Conservation (phyloP, 2,797 vertebrate genomes). For the Salarias fasciatus region DNA sequence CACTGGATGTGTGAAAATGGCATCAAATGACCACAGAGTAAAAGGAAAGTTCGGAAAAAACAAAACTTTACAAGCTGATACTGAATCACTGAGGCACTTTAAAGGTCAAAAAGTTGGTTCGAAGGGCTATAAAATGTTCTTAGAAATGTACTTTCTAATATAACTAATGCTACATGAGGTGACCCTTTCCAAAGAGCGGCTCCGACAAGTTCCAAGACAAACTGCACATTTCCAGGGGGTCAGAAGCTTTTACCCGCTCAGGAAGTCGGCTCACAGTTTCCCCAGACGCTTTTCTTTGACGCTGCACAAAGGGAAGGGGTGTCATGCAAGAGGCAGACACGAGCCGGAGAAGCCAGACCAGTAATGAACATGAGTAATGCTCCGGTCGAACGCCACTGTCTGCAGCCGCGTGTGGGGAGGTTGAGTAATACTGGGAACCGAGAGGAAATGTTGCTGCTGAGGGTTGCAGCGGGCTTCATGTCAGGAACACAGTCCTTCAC, state of each 20-base stretch:
- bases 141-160: too few relatives aligned
- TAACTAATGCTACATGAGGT: neutral
- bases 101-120: too few relatives aligned
- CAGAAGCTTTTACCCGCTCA: conserved; percentile 24
- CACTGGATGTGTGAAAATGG: too few relatives aligned
- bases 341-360: conserved; percentile 40
- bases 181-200: neutral
- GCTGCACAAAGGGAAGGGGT: conserved; percentile 16
- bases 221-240: neutral
- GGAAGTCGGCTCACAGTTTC: conserved; percentile 9
- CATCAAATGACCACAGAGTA: neutral
- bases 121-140: too few relatives aligned
- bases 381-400: conserved; percentile 47
- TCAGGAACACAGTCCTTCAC: neutral
- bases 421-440: conserved; percentile 55
- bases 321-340: conserved; percentile 28
- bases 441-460: conserved; percentile 26
- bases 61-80: conserved; percentile 1
- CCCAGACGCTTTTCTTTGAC: conserved; percentile 29
- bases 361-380: conserved; percentile 66
- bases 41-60: neutral
- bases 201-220: too few relatives aligned
- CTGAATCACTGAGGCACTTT: neutral
- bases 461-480: conserved; percentile 18
- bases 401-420: conserved; percentile 46